A percentile compares a stretch with the other conserved stretches of the same genome.
phyloP scores from a whole-genome alignment of 1,140 invertebrate genomes.

The Ostrea denselamellosa region DNA sequence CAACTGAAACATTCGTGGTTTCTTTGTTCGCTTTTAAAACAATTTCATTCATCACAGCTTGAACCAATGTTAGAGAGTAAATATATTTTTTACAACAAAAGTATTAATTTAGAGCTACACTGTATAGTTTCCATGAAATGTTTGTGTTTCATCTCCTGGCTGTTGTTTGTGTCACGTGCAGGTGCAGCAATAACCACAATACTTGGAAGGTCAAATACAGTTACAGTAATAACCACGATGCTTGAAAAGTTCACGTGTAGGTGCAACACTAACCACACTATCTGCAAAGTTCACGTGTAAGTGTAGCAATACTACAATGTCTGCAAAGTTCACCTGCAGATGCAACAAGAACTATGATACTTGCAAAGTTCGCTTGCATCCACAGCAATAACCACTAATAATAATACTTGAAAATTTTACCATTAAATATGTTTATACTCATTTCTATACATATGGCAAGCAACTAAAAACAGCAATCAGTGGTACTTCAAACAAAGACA shows the following conservation, averaged over 20 bases:
- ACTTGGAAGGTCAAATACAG: neutral
- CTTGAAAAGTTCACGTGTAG: too few relatives aligned
- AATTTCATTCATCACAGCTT: conserved; percentile 31
- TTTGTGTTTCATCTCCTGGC: neutral
- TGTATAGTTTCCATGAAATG: neutral
- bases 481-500: neutral
- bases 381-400: too few relatives aligned
- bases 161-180: neutral
- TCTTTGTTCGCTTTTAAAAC: conserved; percentile 31
- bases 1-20: conserved; percentile 25
- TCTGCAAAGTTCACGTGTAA: neutral
- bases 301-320: neutral
- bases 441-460: neutral
- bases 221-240: too few relatives aligned
- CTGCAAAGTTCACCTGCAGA: neutral
- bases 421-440: neutral
- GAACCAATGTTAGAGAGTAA: conserved; percentile 4
- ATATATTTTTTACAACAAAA: conserved; percentile 12
- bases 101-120: conserved; percentile 16
- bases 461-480: neutral
- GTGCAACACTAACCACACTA: too few relatives aligned
- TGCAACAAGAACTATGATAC: too few relatives aligned
- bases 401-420: too few relatives aligned
- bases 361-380: too few relatives aligned
- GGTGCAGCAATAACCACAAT: neutral